Evolutionary conservation across 2,797 vertebrate genomes (phyloP), one percentile per base, ranked within the genome.

Genomic region (Phylloscopus collybita): DNA sequence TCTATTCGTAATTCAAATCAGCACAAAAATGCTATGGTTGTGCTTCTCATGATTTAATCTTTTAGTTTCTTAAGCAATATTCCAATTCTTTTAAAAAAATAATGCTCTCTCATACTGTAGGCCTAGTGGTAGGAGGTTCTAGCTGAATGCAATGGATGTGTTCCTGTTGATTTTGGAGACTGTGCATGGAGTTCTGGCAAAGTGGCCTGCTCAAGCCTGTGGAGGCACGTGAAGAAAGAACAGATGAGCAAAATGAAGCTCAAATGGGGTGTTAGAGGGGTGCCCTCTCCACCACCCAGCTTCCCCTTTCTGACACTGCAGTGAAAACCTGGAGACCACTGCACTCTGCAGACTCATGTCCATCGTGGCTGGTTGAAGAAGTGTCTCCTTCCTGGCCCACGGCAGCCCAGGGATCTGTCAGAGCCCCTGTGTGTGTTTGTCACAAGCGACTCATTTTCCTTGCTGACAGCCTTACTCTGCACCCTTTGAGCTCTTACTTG

Each of bases 1-100:
- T 96, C 94, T 92, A 90, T 97, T 96, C 88, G 32, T 97, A 96
- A 97, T 95, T 96, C 90, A 96, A 94, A 96, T 97, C 95, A 92
- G 94, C 73, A 86, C 80, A 80, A 96, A 96, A 95, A 90, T 60
- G 80, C 86, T 87, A 85, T 71, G 92, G 88, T 93, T 93, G 75
- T 95, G 88, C 93, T 96, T 95, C 95, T 94, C 2, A 0, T 81
- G 89, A 91, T 95, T 96, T 91, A 90, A 92, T 95, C 88, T 91
- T 95, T 73, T 90, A 76, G 70, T 95, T 96, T 89, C 81, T 81
- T 88, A 92, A 95, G 93, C 90, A 80, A 67, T 93, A 92, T 95
- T 93, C 56, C 45, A 69, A 27, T 92, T 83, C 86, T 90, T 53
- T 91, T 74, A 29, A 92, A 90, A 90, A 93, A 85, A 76, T 42